These are phyloP conservation scores for Lutjanus argentimaculatus DNA, from an alignment of 2,797 vertebrate genomes.

Conservation along the genomic window DNA sequence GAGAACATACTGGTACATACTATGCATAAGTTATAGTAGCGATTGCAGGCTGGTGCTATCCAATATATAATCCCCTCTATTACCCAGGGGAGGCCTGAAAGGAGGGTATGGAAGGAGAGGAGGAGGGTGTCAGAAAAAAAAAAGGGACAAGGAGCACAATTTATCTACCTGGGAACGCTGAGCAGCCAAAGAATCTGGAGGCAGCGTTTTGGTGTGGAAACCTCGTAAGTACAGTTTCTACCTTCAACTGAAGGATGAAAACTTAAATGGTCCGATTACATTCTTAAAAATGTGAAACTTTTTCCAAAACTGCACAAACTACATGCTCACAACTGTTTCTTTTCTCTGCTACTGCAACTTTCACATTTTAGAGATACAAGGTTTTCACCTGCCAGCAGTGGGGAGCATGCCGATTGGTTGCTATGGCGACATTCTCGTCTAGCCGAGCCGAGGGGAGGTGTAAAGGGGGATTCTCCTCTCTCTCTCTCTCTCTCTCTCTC, in stretches of 20 bases:
- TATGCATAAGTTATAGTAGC: slow-evolving; percentile 28
- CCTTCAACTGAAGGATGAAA: slow-evolving; percentile 1
- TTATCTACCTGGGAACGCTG: slow-evolving; percentile 81
- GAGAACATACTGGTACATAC: slow-evolving; percentile 10
- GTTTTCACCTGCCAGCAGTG: slow-evolving; percentile 51
- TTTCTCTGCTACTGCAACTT: slow-evolving; percentile 29
- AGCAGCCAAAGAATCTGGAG: slow-evolving; percentile 55
- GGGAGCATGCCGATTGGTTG: slow-evolving; percentile 74
- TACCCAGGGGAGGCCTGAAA: slow-evolving; percentile 50
- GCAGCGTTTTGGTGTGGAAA: slow-evolving; percentile 16
- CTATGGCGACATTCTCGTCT: slow-evolving; percentile 77
- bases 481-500: slow-evolving; percentile 14
- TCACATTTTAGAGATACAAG: slow-evolving; percentile 52
- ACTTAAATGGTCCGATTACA: background rate
- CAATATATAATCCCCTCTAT: slow-evolving; percentile 58
- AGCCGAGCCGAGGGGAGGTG: slow-evolving; percentile 46
- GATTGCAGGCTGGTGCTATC: slow-evolving; percentile 47
- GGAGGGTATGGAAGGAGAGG: slow-evolving; percentile 8
- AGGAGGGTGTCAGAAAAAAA: slow-evolving; percentile 13
- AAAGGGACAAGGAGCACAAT: slow-evolving; percentile 55
- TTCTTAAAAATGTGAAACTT: background rate
- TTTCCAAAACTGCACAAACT: background rate
- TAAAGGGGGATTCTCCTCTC: slow-evolving; percentile 3
- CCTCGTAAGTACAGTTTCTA: slow-evolving; percentile 19
- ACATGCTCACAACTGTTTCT: background rate